A percentile compares a stretch with the other conserved stretches of the same genome.
Conservation (phyloP, 1,140 invertebrate genomes). For the Bombyx mori region DNA sequence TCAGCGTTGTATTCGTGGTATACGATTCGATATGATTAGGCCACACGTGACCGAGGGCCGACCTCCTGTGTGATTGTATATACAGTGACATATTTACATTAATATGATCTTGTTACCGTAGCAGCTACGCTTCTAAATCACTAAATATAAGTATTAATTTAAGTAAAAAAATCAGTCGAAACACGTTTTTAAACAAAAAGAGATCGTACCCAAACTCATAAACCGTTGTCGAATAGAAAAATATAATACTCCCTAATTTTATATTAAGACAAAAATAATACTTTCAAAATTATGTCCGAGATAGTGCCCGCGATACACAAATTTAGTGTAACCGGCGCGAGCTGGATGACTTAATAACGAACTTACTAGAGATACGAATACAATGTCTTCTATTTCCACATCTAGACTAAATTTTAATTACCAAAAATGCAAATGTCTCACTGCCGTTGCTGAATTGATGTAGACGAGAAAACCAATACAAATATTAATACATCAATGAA, state of each 20-base stretch:
- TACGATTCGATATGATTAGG: too few relatives aligned
- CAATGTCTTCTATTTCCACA: background rate
- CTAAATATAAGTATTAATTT: conserved; percentile 4
- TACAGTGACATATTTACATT: conserved; percentile 6
- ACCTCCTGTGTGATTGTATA: background rate
- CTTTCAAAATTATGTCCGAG: conserved; percentile 12
- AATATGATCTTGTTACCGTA: conserved; percentile 1
- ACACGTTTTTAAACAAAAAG: conserved; percentile 12
- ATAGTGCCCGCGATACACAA: conserved; percentile 9
- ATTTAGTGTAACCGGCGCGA: background rate
- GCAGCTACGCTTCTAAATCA: conserved; percentile 5
- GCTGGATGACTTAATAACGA: background rate
- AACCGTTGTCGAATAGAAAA: conserved; percentile 33
- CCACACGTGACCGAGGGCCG: too few relatives aligned
- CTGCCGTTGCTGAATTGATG: too few relatives aligned
- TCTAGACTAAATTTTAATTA: background rate
- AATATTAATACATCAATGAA: too few relatives aligned
- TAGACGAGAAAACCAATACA: too few relatives aligned
- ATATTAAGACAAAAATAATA: conserved; percentile 15
- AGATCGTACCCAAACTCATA: conserved; percentile 26
- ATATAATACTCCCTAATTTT: conserved; percentile 23
- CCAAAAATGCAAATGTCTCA: too few relatives aligned
- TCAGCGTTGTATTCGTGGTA: background rate
- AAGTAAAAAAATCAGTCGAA: conserved; percentile 31
- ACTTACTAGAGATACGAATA: background rate